Evolutionary conservation across 92 coral and sea anemone species (phyloP).

Genomic region (Siderastrea siderea): DNA sequence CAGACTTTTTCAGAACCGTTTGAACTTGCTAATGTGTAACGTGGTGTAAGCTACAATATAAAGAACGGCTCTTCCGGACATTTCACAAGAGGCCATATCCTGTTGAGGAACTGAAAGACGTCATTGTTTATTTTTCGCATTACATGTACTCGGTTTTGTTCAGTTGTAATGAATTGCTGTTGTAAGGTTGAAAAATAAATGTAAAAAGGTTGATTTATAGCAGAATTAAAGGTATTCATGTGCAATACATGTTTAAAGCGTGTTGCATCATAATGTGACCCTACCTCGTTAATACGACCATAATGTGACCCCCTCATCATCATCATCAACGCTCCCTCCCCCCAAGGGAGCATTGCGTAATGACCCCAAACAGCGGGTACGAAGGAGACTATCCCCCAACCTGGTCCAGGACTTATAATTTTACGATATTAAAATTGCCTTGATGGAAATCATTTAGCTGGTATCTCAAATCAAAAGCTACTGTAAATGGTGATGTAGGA

Average conservation of each 20-base stretch:
- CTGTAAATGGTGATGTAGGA: too few relatives aligned
- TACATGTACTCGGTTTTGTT: constrained; percentile 11
- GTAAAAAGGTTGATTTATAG: constrained; percentile 16
- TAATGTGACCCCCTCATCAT: neutral
- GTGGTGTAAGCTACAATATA: constrained; percentile 1
- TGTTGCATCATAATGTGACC: constrained; percentile 1
- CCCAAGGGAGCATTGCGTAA: too few relatives aligned
- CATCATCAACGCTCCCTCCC: too few relatives aligned
- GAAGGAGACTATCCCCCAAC: too few relatives aligned
- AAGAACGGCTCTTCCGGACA: constrained; percentile 4
- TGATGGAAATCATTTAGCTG: too few relatives aligned
- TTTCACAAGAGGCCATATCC: neutral
- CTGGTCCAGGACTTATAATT: too few relatives aligned
- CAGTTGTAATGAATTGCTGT: constrained; percentile 8
- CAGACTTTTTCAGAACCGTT: constrained; percentile 15
- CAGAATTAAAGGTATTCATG: constrained; percentile 5
- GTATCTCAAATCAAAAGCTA: too few relatives aligned
- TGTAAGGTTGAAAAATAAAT: constrained; percentile 27
- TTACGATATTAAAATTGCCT: too few relatives aligned
- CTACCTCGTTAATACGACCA: constrained; percentile 6
- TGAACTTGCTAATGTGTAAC: neutral
- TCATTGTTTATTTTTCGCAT: neutral
- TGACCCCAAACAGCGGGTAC: too few relatives aligned
- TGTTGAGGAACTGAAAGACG: too few relatives aligned
- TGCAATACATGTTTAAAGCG: constrained; percentile 1